Evolutionary conservation across 2,797 vertebrate species (phyloP).

Genomic region (Arnoldichthys spilopterus): DNA sequence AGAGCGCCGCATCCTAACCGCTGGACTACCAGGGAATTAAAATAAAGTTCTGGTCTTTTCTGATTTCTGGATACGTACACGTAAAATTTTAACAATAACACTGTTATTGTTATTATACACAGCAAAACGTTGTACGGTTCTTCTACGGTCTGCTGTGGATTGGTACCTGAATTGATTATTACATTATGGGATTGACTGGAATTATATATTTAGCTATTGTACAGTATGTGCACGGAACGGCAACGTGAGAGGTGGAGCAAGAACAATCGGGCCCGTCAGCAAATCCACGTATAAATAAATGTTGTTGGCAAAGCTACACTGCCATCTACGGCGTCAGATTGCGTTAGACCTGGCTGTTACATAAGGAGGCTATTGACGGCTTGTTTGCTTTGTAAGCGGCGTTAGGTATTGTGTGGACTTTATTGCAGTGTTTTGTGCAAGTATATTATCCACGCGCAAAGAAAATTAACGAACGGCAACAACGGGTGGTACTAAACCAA

Average conservation of each 20-base stretch:
- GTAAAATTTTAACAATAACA: no score
- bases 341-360: not conserved
- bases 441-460: not conserved
- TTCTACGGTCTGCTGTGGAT: no score
- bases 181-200: no score
- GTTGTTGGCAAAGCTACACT: constrained; percentile 18
- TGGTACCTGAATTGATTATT: no score
- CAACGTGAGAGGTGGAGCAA: constrained; percentile 20
- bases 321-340: not conserved
- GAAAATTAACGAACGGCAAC: not conserved
- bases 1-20: constrained; percentile 81
- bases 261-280: constrained; percentile 39
- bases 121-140: no score
- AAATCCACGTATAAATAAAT: constrained; percentile 26
- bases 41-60: no score
- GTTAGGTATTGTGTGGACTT: not conserved
- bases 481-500: not conserved
- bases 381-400: not conserved
- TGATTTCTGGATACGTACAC: no score
- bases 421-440: not conserved
- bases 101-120: no score
- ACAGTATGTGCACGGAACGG: no score
- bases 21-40: constrained; percentile 81
- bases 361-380: not conserved
- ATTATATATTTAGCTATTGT: no score